Conservation (phyloP, 2,113 vertebrate species). For the Prunella himalayana region DNA sequence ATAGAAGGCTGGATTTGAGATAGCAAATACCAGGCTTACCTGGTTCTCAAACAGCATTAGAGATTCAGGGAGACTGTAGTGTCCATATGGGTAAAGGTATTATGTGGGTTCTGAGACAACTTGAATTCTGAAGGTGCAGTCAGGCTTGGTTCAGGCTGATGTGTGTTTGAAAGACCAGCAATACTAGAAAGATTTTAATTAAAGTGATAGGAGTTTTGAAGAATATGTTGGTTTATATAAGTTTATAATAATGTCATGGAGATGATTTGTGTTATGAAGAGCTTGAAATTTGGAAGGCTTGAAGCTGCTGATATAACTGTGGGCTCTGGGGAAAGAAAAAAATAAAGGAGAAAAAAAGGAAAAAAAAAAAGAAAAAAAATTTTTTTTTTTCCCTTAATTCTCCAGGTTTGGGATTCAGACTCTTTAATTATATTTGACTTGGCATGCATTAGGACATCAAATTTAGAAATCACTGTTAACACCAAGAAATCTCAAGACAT, state of each 20-base stretch:
- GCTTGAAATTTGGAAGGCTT: background rate
- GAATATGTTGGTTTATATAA: background rate
- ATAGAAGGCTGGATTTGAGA: background rate
- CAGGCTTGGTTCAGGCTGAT: background rate
- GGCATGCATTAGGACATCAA: background rate
- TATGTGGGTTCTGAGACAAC: background rate
- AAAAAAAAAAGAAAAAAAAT: fast-evolving
- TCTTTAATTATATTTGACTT: background rate
- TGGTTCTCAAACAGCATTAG: background rate
- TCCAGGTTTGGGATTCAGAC: background rate
- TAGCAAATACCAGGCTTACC: background rate
- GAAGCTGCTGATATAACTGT: background rate
- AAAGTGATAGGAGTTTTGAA: background rate
- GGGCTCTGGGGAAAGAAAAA: fast-evolving
- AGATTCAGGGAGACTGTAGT: background rate
- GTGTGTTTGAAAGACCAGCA: background rate
- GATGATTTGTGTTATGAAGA: background rate
- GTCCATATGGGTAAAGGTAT: background rate
- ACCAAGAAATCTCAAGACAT: background rate
- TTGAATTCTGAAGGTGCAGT: background rate
- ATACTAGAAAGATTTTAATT: background rate
- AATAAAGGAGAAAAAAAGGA: fast-evolving
- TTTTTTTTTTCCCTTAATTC: background rate
- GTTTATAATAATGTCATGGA: background rate
- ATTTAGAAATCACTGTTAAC: background rate